Percentiles rank a stretch among this genome's conserved stretches.
These are phyloP conservation scores for Leptinotarsa tumamoca DNA, from an alignment of 2,888 invertebrate genomes.

Conservation along the genomic window DNA sequence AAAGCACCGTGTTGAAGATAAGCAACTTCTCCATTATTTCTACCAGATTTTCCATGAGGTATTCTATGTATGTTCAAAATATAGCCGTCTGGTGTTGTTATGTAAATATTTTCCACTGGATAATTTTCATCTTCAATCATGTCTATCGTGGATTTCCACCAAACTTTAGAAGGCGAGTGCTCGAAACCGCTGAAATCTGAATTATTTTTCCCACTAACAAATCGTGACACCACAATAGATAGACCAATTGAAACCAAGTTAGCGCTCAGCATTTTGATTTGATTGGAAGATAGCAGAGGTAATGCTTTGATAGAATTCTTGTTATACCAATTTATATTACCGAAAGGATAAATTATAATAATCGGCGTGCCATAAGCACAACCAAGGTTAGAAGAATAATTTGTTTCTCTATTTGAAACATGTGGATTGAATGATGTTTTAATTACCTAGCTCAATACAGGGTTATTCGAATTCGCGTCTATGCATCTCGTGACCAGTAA, in stretches of 20 bases:
- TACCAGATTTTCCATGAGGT: conserved; percentile 62
- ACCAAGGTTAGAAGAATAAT: not conserved
- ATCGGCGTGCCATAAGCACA: not conserved
- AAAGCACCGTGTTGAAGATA: conserved; percentile 71
- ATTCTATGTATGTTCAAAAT: conserved; percentile 71
- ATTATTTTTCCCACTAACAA: not conserved
- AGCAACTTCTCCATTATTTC: conserved; percentile 58
- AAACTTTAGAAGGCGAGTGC: not conserved
- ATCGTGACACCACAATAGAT: not conserved
- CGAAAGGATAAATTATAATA: not conserved
- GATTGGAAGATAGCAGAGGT: not conserved
- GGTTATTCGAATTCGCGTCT: too few relatives aligned
- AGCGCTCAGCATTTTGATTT: not conserved
- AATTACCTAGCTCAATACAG: not conserved
- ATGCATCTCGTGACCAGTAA: too few relatives aligned
- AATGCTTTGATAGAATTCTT: not conserved
- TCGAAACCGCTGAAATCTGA: not conserved
- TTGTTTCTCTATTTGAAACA: not conserved
- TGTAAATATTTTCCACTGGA: conserved; percentile 64
- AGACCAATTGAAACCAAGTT: not conserved
- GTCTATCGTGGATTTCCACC: conserved; percentile 45
- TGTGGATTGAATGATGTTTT: not conserved
- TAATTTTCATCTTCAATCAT: conserved; percentile 65
- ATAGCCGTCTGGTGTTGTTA: conserved; percentile 71
- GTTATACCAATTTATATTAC: not conserved